Base-by-base conservation (phyloP, 2,797 vertebrate genomes). In the Acipenser transmontanus region DNA sequence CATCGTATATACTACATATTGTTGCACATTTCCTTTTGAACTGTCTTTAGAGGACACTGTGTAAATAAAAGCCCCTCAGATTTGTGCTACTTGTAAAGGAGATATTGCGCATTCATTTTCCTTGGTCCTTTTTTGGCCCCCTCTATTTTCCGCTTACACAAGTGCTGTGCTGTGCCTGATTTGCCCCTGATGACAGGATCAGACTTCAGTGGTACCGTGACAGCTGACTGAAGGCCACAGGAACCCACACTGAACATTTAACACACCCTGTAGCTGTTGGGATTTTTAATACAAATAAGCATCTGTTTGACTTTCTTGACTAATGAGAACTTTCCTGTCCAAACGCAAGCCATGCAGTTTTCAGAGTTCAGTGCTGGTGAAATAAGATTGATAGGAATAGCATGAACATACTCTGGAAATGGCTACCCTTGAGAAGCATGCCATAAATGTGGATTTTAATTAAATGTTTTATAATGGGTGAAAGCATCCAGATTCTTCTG, bases 191-290 rank as follows among this genome's bases (percentile, higher is more conserved):
- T 11, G 10, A 57, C 6, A 11, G 14, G 12, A 57, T 57, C 54
- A 57, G 54, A 57, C 12, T n/a, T 11, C 12, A 1, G 9, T 57
- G 54, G 54, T 11, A 11, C 54, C 4, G 6, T 57, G 54, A 57
- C 54, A 57, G 12, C 54, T n/a, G 9, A 57, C 6, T 7, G 54
- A 57, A 57, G 12, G 54, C 54, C 54, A 57, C 54, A 57, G 54
- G 54, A 57, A 11, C 9, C 54, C 12, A 57, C 54, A 7, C 54
- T 57, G 9, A 11, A n/a, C 54, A 57, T 57, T 17, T 57, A 11
- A n/a, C 54, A 57, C 54, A 57, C 54, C 54, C n/a, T 57, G 12
- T 57, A 57, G 54, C 54, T 57, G 34, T 11, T 57, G 54, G 54
- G 11, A n/a, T 57, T 57, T 57, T 57, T 57, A n/a, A n/a, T 7